Evolutionary conservation across 2,888 invertebrate genomes (phyloP), one percentile per base, ranked within the genome.

Genomic region (Platypus cylindrus): DNA sequence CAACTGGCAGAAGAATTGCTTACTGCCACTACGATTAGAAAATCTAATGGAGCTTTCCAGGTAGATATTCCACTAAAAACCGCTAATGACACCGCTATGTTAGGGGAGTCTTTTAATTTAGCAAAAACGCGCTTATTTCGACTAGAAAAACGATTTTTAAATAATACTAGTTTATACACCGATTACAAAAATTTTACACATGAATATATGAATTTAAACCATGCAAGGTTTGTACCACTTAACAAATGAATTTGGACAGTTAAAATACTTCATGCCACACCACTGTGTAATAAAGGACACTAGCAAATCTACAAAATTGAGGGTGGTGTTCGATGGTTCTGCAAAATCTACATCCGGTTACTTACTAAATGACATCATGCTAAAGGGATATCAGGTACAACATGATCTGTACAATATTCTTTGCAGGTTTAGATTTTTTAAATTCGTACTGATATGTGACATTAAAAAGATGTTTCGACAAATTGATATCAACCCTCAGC

Each of bases 401-500:
- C 38, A 38, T 18, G 43, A 43, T 16, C 15, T 37, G 4, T 43
- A 24, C 20, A 33, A 43, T 18, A 36, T 43, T 22, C 25, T 43
- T 14, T 27, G 29, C 28, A 9, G 35, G 18, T 39, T 39, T 25
- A 13, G 32, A 7, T 34, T 27, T 17, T 41, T 17, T 18, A 30
- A 37, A 30, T 39, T 17, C 30, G 36, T 40, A 13, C 23, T 43
- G 1, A 38, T 28, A 9, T 18, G 16, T 4, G 42, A 45, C 24
- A 43, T 38, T 20, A 18, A 37, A 32, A 44, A 44, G 34, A 44
- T 44, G 40, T 44, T 33, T 24, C 24, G 44, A 2, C 34, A 40
- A 23, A 42, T 43, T 5, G 22, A 13, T 15, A 25, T 40, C 1
- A 35, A 39, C 11, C 40, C 37, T 2, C 17, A 29, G 15, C 41